Percentiles rank a stretch among this genome's conserved stretches.
Conservation (phyloP, 2,113 vertebrate species). For the Trematomus loennbergii region DNA sequence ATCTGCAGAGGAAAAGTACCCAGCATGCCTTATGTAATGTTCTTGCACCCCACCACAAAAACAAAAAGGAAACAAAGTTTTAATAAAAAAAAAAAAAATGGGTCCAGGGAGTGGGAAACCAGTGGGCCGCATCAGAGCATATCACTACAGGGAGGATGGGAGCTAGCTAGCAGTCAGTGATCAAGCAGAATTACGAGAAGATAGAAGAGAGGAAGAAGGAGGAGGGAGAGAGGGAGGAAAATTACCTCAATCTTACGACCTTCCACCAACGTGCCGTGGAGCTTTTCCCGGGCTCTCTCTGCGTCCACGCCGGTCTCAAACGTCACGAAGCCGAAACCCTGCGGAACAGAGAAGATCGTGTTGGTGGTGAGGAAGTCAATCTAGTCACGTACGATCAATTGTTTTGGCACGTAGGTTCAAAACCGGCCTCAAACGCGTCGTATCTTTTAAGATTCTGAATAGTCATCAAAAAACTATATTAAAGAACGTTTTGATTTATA, state of each 20-base stretch:
- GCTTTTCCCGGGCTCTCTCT: constrained; percentile 98
- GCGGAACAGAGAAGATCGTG: constrained; percentile 61
- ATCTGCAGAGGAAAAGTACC: constrained; percentile 60
- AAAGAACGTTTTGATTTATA: no score
- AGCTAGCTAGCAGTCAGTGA: constrained; percentile 74
- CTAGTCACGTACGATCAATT: no score
- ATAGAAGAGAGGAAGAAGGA: constrained; percentile 41
- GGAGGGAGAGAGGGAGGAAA: constrained; percentile 42
- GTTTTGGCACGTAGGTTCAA: no score
- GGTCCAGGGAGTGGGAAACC: constrained; percentile 64
- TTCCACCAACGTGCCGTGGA: constrained; percentile 98
- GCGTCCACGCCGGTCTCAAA: constrained; percentile 98
- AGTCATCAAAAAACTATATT: no score
- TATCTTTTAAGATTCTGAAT: no score
- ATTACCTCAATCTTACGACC: constrained; percentile 99
- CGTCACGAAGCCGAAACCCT: constrained; percentile 99
- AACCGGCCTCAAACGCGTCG: no score
- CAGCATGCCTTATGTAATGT: constrained; percentile 75
- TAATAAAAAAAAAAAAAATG: constrained; percentile 48
- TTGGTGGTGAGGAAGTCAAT: constrained; percentile 6
- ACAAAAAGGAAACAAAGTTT: constrained; percentile 48
- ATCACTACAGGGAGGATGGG: constrained; percentile 73
- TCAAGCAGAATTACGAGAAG: constrained; percentile 69
- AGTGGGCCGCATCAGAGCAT: constrained; percentile 77
- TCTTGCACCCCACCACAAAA: constrained; percentile 74